A percentile compares a stretch with the other conserved stretches of the same genome.
Evolutionary conservation across 2,888 invertebrate genomes (phyloP).

Genomic region (Drosophila tanythrix): DNA sequence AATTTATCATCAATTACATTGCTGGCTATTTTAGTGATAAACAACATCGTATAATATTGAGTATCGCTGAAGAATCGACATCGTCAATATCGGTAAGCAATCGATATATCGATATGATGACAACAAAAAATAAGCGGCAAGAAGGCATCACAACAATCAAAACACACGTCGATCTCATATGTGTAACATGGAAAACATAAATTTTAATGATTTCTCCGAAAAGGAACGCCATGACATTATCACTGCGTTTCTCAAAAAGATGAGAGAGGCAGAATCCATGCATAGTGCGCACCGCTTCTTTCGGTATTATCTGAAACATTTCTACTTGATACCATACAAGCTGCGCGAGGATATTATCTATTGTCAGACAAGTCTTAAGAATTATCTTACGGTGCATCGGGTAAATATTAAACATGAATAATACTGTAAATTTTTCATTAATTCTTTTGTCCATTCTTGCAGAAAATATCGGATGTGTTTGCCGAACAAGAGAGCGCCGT

Average conservation of each 20-base stretch:
- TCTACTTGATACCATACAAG: slow-evolving; percentile 58
- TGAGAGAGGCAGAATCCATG: slow-evolving; percentile 53
- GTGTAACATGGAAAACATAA: slow-evolving; percentile 58
- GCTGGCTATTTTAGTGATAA: neutral
- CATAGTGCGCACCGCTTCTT: slow-evolving; percentile 57
- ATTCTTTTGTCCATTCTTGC: slow-evolving; percentile 5
- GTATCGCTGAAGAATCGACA: neutral
- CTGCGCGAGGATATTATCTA: slow-evolving; percentile 62
- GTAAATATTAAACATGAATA: slow-evolving; percentile 26
- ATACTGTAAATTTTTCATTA: neutral
- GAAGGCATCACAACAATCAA: slow-evolving; percentile 37
- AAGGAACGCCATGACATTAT: slow-evolving; percentile 66
- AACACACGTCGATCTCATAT: slow-evolving; percentile 6
- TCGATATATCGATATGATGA: slow-evolving; percentile 21
- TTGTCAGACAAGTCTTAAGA: slow-evolving; percentile 64
- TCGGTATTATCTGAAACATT: slow-evolving; percentile 59
- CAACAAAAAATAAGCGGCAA: slow-evolving; percentile 48
- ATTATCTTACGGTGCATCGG: slow-evolving; percentile 52
- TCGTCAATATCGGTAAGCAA: neutral
- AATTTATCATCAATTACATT: neutral
- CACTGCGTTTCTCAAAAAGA: slow-evolving; percentile 57
- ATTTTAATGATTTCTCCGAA: slow-evolving; percentile 62
- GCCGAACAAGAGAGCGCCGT: slow-evolving; percentile 37
- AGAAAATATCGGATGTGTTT: slow-evolving; percentile 50
- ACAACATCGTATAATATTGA: neutral